Base-by-base conservation (phyloP, 2,113 vertebrate genomes). In the Macquaria ambigua region DNA sequence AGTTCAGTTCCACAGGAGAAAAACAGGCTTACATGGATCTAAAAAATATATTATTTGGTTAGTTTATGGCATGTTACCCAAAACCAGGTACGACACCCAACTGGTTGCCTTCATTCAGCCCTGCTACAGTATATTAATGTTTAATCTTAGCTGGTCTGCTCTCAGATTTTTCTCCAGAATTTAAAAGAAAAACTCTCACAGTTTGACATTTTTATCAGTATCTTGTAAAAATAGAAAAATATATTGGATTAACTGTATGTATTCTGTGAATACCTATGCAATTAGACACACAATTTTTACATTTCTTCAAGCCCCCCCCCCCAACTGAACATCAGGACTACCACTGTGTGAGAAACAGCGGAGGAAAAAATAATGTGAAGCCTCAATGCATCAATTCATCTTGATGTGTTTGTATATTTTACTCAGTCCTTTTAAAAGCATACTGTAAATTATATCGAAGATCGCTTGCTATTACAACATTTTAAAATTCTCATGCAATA, bases 321-420 rank as follows among this genome's bases (percentile, higher is more conserved):
- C 37, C 43, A 72, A 69, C 93, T 94, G 94, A 95, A 92, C 90
- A 94, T 95, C 94, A 92, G 92, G 95, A 96, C 94, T 81, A 93
- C 96, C 95, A 96, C 96, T 96, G 96, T 97, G 96, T 96, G 96
- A 93, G 95, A 81, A 62, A 53, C 59, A 82, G 46, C 52, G 59
- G 64, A 6, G 52, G 7, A 61, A 52, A 37, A 72, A 46, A 62
- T 76, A 80, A 87, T 91, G 85, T 87, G 83, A 90, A 80, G 61
- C 75, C 68, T 72, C 50, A n/a, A 63, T 64, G 64, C 74, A 50
- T 74, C 64, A 28, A 14, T 46, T 89, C 70, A 66, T 63, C 68
- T 59, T 18, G 61, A 77, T 67, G 68, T 67, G 48, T 89, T 84
- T 72, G n/a, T 83, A 56, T 82, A 78, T 78, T 87, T 67, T 16